These are phyloP conservation scores for Amia ocellicauda DNA, from an alignment of 2,113 vertebrate species.

Conservation along the genomic window DNA sequence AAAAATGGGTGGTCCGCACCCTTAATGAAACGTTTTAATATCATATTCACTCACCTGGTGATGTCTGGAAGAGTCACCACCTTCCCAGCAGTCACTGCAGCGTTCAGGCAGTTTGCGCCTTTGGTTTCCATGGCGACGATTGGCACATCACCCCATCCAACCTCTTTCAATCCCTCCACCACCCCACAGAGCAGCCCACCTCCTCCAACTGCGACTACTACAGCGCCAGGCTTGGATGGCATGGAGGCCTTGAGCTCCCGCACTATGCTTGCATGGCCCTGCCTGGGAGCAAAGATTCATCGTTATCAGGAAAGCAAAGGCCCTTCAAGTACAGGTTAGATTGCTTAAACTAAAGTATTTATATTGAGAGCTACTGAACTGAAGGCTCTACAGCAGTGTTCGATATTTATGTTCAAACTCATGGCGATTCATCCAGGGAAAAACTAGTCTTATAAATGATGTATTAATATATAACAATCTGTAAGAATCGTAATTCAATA, in stretches of 20 bases:
- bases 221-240: slow-evolving; percentile 60
- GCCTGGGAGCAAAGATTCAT: slow-evolving; percentile 43
- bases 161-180: slow-evolving; percentile 59
- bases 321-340: too few relatives aligned
- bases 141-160: slow-evolving; percentile 64
- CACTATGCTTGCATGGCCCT: slow-evolving; percentile 64
- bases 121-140: slow-evolving; percentile 68
- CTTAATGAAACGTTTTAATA: background rate
- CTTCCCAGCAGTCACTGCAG: slow-evolving; percentile 55
- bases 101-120: slow-evolving; percentile 69
- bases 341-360: too few relatives aligned
- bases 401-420: too few relatives aligned
- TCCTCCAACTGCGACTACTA: slow-evolving; percentile 68
- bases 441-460: too few relatives aligned
- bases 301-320: too few relatives aligned
- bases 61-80: slow-evolving; percentile 68
- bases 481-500: too few relatives aligned
- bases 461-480: too few relatives aligned
- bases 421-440: too few relatives aligned
- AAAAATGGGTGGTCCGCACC: background rate
- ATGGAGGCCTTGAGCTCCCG: slow-evolving; percentile 56
- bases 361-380: too few relatives aligned
- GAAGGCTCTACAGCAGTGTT: too few relatives aligned
- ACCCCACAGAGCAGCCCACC: slow-evolving; percentile 74
- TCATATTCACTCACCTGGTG: slow-evolving; percentile 58